Percentiles rank a stretch among this genome's conserved stretches.
These are phyloP conservation scores for Dermatophagoides farinae DNA, from an alignment of 1,140 invertebrate species.

Conservation along the genomic window DNA sequence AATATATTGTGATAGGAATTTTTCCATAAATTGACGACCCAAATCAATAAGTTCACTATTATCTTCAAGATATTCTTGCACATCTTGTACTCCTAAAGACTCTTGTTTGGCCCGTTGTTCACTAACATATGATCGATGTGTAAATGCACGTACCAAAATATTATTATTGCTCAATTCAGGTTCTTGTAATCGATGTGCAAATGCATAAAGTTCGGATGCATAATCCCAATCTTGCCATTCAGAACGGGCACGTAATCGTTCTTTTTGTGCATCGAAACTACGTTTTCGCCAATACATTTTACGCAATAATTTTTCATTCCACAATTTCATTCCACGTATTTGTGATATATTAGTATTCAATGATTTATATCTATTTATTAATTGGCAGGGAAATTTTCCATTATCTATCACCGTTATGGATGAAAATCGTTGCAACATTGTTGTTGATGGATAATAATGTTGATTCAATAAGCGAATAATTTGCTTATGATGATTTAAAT, in stretches of 20 bases:
- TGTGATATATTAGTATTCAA: no score
- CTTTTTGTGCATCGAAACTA: not conserved
- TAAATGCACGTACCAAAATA: constrained; percentile 51
- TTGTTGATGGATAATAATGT: no score
- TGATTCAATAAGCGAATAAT: no score
- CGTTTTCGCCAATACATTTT: constrained; percentile 7
- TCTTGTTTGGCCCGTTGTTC: constrained; percentile 42
- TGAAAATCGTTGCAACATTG: no score
- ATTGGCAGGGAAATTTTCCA: no score
- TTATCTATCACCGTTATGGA: no score
- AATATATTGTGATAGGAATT: constrained; percentile 38
- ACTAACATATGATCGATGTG: constrained; percentile 52
- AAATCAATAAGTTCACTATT: constrained; percentile 43
- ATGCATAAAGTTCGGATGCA: constrained; percentile 64
- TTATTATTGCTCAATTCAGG: constrained; percentile 40
- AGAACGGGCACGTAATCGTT: not conserved
- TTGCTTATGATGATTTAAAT: no score
- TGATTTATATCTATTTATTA: no score
- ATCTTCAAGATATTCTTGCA: constrained; percentile 35
- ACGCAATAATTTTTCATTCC: constrained; percentile 3
- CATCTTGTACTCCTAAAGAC: constrained; percentile 38
- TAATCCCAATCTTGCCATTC: constrained; percentile 42
- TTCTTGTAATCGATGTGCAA: constrained; percentile 63
- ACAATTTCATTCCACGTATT: not conserved
- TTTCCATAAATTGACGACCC: constrained; percentile 38